A percentile compares a stretch with the other conserved stretches of the same genome.
Conservation (phyloP, 2,113 vertebrate species). For the Hypomesus transpacificus region DNA sequence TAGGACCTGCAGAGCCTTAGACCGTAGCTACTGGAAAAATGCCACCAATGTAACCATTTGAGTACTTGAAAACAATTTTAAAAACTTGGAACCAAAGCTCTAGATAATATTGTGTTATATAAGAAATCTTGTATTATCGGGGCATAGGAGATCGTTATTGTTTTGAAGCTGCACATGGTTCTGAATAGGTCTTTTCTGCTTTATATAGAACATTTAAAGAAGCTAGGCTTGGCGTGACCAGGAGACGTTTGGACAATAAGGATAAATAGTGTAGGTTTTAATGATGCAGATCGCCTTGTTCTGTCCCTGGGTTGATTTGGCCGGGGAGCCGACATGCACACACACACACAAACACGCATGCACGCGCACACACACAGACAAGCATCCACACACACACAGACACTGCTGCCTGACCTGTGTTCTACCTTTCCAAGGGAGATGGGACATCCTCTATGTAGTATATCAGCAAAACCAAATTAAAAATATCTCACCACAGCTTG, state of each 20-base stretch:
- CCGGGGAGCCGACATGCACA: not conserved
- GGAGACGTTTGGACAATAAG: not conserved
- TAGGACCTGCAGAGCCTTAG: not conserved
- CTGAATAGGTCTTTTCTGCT: not conserved
- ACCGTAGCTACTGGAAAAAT: not conserved
- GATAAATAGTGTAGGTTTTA: not conserved
- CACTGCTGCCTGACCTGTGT: conserved; percentile 6
- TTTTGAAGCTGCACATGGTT: too few species aligned
- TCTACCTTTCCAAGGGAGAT: conserved; percentile 32
- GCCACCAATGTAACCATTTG: not conserved
- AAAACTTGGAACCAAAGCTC: too few species aligned
- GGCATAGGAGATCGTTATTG: too few species aligned
- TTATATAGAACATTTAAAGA: not conserved
- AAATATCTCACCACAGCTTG: conserved; percentile 67
- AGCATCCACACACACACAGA: not conserved
- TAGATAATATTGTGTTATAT: too few species aligned
- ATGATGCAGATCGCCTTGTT: not conserved
- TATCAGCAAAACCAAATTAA: conserved; percentile 67
- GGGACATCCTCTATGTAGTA: conserved; percentile 38
- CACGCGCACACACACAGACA: not conserved
- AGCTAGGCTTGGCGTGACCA: not conserved
- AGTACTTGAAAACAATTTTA: not conserved
- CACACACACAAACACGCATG: too few species aligned
- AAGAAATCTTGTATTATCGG: too few species aligned
- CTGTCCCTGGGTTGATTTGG: conserved; percentile 3